Base-by-base conservation (phyloP, 2,797 vertebrate species). In the Epinephelus coioides region DNA sequence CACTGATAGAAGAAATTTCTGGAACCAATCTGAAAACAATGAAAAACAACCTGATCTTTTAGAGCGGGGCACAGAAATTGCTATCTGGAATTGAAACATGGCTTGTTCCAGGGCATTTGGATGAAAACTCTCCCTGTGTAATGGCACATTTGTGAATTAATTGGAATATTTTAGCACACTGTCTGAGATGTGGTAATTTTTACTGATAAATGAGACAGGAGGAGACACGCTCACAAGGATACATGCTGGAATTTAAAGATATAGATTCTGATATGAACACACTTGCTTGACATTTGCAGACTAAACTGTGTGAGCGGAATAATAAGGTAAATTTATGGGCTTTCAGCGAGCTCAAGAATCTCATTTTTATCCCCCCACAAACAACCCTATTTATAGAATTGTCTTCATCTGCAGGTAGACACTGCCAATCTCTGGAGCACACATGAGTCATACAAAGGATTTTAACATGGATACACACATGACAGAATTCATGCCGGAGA, bases 281-380 rank as follows among this genome's bases (percentile, higher is more conserved):
- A 43, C 49, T 25, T 66, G 67, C 67, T 78, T 91, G 88, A 88
- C 86, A 88, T 89, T 91, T 91, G 59, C 79, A 89, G 72, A 73
- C 57, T 47, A 57, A 82, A 76, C 69, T 46, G 47, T 74, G 77
- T 77, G 79, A 81, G 54, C 21, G n/a, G 84, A 85, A 87, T 91
- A 86, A 85, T 81, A 86, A 85, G 40, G 40, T 56, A 49, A 30
- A 84, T 78, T 73, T 56, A 72, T 79, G 38, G 79, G 73, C 50
- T 82, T 77, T 81, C 73, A 62, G 61, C 5, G 1, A 80, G 50
- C 75, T 71, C 17, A 19, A 66, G 69, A 79, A 78, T 84, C 69
- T 64, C 3, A 60, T 70, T 83, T 73, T 47, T 67, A 67, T 75
- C 70, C 47, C 56, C 30, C 56, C 40, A 50, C 72, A 85, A 91